Conservation (phyloP, 2,113 vertebrate genomes). For the Psilopsiagon aurifrons region DNA sequence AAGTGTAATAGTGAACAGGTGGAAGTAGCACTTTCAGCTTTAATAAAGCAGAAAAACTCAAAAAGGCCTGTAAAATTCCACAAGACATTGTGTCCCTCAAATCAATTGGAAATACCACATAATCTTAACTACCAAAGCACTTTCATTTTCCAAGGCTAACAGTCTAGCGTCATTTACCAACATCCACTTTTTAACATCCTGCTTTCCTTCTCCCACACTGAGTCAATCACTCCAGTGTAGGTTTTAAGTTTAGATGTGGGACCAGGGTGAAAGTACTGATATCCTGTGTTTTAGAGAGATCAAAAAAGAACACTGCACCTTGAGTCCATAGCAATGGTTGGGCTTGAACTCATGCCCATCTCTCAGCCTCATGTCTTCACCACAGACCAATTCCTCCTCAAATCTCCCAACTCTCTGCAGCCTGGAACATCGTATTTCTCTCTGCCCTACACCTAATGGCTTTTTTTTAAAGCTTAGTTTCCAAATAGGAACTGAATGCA, state of each 20-base stretch:
- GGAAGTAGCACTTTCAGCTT: neutral
- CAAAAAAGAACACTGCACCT: neutral
- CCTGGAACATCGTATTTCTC: neutral
- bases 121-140: neutral
- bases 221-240: neutral
- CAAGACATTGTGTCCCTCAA: neutral
- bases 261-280: neutral
- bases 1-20: slow-evolving; percentile 5
- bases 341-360: neutral
- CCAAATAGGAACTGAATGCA: neutral
- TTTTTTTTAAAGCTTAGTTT: neutral
- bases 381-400: neutral
- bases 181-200: neutral
- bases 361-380: neutral
- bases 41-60: neutral
- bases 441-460: neutral
- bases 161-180: neutral
- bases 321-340: neutral
- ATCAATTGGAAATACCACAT: neutral
- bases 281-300: neutral
- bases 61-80: neutral
- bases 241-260: neutral
- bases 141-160: neutral
- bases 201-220: neutral
- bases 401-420: neutral